phyloP scores from a whole-genome alignment of 1,140 invertebrate species.

The Drosophila aff. region DNA sequence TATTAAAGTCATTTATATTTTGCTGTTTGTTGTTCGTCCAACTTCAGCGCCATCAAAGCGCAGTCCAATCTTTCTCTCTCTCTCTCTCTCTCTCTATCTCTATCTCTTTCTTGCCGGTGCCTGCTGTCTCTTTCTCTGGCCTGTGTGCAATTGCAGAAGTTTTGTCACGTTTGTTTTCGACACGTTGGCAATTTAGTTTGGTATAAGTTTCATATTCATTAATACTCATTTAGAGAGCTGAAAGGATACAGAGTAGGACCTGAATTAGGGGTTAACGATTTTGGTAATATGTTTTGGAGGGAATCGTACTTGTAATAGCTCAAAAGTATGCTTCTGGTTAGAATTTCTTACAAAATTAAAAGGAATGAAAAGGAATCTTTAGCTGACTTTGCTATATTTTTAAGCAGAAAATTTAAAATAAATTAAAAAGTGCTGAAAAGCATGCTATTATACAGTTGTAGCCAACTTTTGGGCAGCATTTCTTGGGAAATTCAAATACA shows the following conservation, averaged over 20 bases:
- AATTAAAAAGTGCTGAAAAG: no score
- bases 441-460: no score
- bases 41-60: constrained; percentile 18
- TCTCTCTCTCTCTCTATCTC: not conserved
- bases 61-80: not conserved
- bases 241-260: not conserved
- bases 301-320: not conserved
- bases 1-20: constrained; percentile 85
- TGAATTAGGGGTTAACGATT: not conserved
- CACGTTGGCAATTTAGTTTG: constrained; percentile 54
- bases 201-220: constrained; percentile 45
- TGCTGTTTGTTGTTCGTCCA: constrained; percentile 71
- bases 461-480: no score
- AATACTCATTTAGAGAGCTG: constrained; percentile 31
- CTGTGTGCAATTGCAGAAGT: constrained; percentile 55
- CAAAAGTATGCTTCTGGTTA: not conserved
- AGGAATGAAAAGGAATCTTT: no score
- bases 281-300: not conserved
- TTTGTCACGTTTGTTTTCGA: constrained; percentile 70
- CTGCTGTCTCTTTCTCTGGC: not conserved
- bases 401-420: no score
- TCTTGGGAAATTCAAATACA: no score
- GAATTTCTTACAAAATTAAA: not conserved
- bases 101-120: not conserved
- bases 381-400: no score